Base-by-base conservation (phyloP, 1,140 invertebrate species). In the Cecropterus lyciades region DNA sequence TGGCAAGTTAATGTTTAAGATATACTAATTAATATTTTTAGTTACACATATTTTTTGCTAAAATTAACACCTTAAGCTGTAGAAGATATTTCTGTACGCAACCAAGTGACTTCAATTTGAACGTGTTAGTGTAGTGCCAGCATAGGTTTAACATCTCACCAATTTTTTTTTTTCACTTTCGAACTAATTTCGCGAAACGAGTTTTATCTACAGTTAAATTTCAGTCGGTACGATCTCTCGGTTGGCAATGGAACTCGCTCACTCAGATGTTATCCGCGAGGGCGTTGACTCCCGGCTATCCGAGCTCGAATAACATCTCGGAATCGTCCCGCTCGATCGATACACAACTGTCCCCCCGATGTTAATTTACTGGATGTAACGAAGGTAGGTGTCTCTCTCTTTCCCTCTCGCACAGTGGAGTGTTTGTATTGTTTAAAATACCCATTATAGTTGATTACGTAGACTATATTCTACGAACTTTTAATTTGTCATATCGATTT, bases 261-360 rank as follows among this genome's bases (percentile, higher is more conserved):
- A 14, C 43, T 59, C 27, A 48, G 43, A 60, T 60, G 45, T 60
- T 60, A 49, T 48, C 45, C 45, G 43, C 42, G 42, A 59, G 55
- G 55, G 55, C 55, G 55, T 45, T 59, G 55, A 59, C 55, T 59
- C 42, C 42, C 42, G 11, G 55, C 24, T 13, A 43, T 45, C 55
- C 55, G 55, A 45, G 55, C 20, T 30, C 40, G 40, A 57, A 57
- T 42, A 57, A 59, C 42, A 59, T 59, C 55, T 59, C 51, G 51
- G 20, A 30, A 46, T 46, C 13, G 43, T 24, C 55, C 55, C 40
- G 55, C 55, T 1, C 55, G 55, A 57, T 57, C 55, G 40, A 57
- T 57, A 57, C 53, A 13, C 17, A 45, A 57, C 55, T 57, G 55
- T 57, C 55, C 55, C 55, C 55, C 20, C 55, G 5, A 45, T 24